Percentiles rank a stretch among this genome's conserved stretches.
Evolutionary conservation across 2,888 invertebrate species (phyloP).

Genomic region (Phalera bucephala): DNA sequence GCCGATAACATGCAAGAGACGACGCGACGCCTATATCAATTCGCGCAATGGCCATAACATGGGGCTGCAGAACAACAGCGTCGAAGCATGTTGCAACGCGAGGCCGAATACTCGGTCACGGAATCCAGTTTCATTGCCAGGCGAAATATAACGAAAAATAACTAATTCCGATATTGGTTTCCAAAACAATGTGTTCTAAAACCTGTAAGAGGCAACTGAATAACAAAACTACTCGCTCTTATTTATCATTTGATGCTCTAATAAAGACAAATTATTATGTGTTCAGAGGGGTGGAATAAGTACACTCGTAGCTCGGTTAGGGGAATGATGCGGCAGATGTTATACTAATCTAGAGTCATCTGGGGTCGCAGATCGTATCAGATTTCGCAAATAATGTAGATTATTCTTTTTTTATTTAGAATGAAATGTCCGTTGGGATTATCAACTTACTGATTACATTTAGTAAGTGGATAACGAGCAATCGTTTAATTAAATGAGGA

Average conservation of each 20-base stretch:
- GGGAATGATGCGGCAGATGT: slow-evolving; percentile 60
- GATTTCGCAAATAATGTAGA: slow-evolving; percentile 24
- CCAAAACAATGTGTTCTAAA: no score
- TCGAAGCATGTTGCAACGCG: slow-evolving; percentile 27
- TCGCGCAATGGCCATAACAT: slow-evolving; percentile 42
- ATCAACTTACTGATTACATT: slow-evolving; percentile 1
- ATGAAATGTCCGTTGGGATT: neutral
- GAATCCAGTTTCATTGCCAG: slow-evolving; percentile 43
- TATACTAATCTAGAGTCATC: slow-evolving; percentile 24
- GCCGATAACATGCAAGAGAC: slow-evolving; percentile 61
- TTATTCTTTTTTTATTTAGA: slow-evolving; percentile 6
- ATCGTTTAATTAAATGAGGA: slow-evolving; percentile 55
- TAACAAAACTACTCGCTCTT: neutral
- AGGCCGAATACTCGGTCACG: slow-evolving; percentile 40
- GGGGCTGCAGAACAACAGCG: slow-evolving; percentile 27
- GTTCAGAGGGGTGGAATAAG: slow-evolving; percentile 36
- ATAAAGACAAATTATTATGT: slow-evolving; percentile 50
- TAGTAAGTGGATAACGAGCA: slow-evolving; percentile 39
- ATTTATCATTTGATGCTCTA: slow-evolving; percentile 32
- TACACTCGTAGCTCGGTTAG: slow-evolving; percentile 35
- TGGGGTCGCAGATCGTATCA: slow-evolving; percentile 22
- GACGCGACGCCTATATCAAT: slow-evolving; percentile 47
- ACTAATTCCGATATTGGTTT: slow-evolving; percentile 24
- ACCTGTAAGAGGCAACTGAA: slow-evolving; percentile 16
- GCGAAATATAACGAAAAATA: slow-evolving; percentile 38